A percentile compares a stretch with the other conserved stretches of the same genome.
Conservation (phyloP, 2,797 vertebrate species). For the Furcifer pardalis region DNA sequence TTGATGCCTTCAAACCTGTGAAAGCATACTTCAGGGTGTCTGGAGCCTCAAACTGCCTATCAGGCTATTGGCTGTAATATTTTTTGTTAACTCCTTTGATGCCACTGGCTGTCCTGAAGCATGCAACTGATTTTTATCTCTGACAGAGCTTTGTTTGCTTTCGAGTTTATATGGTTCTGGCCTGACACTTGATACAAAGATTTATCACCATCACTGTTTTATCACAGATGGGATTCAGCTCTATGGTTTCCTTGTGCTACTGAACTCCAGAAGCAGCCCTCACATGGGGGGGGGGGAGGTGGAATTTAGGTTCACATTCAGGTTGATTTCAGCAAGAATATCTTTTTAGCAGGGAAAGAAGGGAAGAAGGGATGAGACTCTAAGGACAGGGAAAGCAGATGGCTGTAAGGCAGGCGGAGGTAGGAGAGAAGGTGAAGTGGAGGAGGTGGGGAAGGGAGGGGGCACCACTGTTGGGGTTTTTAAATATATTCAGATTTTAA, state of each 20-base stretch:
- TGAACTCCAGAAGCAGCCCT: background rate
- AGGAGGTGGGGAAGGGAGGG: no score
- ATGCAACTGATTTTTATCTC: slow-evolving; percentile 10
- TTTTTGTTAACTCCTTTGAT: slow-evolving; percentile 53
- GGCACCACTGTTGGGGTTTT: no score
- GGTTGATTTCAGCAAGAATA: background rate
- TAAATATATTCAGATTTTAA: no score
- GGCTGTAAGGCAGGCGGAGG: no score
- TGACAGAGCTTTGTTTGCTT: slow-evolving; percentile 30
- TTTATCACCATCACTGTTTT: slow-evolving; percentile 1
- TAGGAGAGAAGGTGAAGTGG: no score
- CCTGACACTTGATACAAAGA: background rate
- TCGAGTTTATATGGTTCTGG: slow-evolving; percentile 33
- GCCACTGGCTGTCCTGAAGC: background rate
- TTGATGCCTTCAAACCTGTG: slow-evolving; percentile 53
- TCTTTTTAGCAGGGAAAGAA: background rate
- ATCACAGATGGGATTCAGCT: background rate
- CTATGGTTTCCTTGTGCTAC: background rate
- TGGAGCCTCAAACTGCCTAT: slow-evolving; percentile 51
- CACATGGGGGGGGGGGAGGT: background rate
- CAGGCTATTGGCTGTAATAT: slow-evolving; percentile 3
- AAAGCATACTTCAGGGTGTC: slow-evolving; percentile 47
- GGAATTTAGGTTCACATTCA: background rate
- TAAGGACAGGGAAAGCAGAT: no score
- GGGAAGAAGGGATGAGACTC: no score